Evolutionary conservation across 1,140 invertebrate genomes (phyloP).

Genomic region (Octopus sinensis): DNA sequence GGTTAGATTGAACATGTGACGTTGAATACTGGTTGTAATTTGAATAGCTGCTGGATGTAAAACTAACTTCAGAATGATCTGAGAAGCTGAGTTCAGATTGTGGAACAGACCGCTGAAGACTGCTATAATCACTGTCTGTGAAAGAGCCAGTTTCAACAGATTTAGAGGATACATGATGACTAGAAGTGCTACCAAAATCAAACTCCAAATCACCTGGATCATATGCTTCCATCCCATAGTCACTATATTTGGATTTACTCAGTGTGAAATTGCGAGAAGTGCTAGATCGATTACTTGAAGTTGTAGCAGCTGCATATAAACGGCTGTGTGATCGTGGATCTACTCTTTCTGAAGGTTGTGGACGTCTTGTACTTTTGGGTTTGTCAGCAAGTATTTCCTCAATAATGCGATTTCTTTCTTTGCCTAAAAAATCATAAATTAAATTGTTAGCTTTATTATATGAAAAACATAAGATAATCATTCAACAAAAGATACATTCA

Average conservation of each 20-base stretch:
- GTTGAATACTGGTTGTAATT: conserved; percentile 11
- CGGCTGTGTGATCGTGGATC: conserved; percentile 26
- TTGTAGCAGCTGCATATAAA: conserved; percentile 11
- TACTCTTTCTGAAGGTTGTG: conserved; percentile 22
- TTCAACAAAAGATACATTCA: neutral
- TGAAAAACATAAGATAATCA: too few relatives aligned
- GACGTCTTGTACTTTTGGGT: conserved; percentile 42
- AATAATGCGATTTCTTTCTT: conserved; percentile 63
- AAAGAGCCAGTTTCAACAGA: conserved; percentile 25
- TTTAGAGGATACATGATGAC: conserved; percentile 24
- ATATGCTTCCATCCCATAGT: conserved; percentile 30
- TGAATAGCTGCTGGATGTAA: conserved; percentile 1
- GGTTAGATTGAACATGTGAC: neutral
- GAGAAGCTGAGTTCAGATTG: conserved; percentile 29
- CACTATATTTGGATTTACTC: conserved; percentile 24
- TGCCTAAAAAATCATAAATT: conserved; percentile 34
- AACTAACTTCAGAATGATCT: conserved; percentile 31
- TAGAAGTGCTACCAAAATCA: conserved; percentile 25
- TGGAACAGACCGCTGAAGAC: conserved; percentile 15
- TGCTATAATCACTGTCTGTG: conserved; percentile 19
- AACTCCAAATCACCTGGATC: conserved; percentile 30
- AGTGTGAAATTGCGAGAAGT: conserved; percentile 18
- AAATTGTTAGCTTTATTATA: too few relatives aligned
- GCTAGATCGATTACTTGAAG: conserved; percentile 15
- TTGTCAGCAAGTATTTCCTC: conserved; percentile 63